phyloP scores from a whole-genome alignment of 2,797 vertebrate genomes.

The Pseudochaenichthys georgianus region DNA sequence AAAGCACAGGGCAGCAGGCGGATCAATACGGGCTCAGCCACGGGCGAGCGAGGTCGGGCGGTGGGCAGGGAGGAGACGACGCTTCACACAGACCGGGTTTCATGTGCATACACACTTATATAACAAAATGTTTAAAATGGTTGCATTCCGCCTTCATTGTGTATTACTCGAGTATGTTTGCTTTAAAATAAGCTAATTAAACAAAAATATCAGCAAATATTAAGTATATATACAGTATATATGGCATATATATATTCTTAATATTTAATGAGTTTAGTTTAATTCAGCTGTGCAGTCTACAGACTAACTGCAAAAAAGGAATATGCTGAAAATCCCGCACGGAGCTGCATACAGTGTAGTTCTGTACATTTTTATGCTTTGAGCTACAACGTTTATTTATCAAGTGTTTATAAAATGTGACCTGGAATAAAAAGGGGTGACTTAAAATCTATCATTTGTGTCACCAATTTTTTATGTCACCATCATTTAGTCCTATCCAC shows the following conservation, averaged over 20 bases:
- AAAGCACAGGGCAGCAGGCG: slow-evolving; percentile 62
- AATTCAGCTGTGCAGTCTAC: neutral
- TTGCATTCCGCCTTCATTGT: neutral
- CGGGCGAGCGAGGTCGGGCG: slow-evolving; percentile 25
- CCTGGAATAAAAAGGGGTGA: neutral
- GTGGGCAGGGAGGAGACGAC: slow-evolving; percentile 30
- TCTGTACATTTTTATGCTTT: neutral
- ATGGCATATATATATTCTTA: neutral
- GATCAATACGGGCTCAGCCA: slow-evolving; percentile 68
- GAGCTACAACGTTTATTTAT: too few relatives aligned
- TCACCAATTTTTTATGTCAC: neutral
- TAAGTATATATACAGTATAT: too few relatives aligned
- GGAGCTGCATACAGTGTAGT: neutral
- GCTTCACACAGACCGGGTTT: slow-evolving; percentile 11
- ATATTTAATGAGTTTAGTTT: neutral
- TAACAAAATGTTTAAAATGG: neutral
- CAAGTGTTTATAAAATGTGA: neutral
- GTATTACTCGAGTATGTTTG: neutral
- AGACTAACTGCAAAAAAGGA: neutral
- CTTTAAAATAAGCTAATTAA: too few relatives aligned
- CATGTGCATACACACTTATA: neutral
- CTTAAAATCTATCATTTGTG: slow-evolving; percentile 2
- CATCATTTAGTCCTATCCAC: neutral
- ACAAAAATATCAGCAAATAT: too few relatives aligned
- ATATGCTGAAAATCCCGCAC: neutral